Base-by-base conservation (phyloP, 2,113 vertebrate genomes). In the Corythaixoides concolor region DNA sequence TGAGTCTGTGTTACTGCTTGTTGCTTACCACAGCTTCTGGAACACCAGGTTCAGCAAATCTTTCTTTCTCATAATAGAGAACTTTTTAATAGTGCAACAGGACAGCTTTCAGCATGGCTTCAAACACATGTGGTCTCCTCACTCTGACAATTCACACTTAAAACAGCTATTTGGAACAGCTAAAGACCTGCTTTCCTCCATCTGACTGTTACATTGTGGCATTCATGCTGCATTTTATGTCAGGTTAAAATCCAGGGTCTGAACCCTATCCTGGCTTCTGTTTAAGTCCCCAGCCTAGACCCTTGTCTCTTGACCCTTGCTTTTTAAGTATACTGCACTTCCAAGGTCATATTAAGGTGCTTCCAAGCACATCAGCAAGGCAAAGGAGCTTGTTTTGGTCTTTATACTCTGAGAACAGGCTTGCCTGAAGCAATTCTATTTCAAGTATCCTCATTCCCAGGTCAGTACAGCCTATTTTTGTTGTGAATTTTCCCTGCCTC, bases 401-500 rank as follows among this genome's bases (percentile, higher is more conserved):
- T 93, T 91, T 39, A 60, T 84, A 41, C 35, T 78, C 86, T 49
- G 53, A 88, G 70, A 88, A 85, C 33, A 93, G 41, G 53, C 69
- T 89, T 45, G 70, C 91, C 91, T 79, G 50, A 30, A 76, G 94
- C 87, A 93, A 85, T 94, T 91, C 78, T 96, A 58, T 95, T 96
- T 94, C 89, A 91, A 91, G 74, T 82, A 95, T 83, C 84, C 85
- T 96, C 85, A 58, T 82, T 96, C 87, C 85, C 85, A 89, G 94
- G 93, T 93, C 95, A 96, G 85, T 45, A 50, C 45, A 81, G 52
- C 39, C 93, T 96, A 93, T 96, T 95, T 96, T 85, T 96, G 78
- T 91, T 94, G 81, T 47, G 91, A 96, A 58, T 94, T 87, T 85
- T 85, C 93, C 84, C 76, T 89, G 86, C 89, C 76, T 88, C 73